Base-by-base conservation (phyloP, 2,888 invertebrate genomes). In the Mythimna impura region DNA sequence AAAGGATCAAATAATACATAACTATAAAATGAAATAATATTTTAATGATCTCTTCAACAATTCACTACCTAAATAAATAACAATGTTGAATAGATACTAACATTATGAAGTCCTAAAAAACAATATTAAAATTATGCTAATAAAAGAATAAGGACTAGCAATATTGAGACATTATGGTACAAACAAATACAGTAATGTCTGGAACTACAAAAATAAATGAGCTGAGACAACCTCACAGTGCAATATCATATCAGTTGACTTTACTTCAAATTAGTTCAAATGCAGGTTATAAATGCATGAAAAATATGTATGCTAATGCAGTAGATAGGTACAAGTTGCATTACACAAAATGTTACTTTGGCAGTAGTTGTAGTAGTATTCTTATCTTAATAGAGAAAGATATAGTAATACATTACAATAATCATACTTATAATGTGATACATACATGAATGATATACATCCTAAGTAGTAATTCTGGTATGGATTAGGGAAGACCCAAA, bases 401-500 rank as follows among this genome's bases (percentile, higher is more conserved):
- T 71, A 70, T 40, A 70, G 36, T 69, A 61, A 76, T 81, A 72
- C 62, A 58, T 66, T 71, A 73, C 58, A 72, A 50, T 76, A 34
- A 73, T 73, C 78, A 78, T 64, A 75, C 77, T 72, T 70, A 47
- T 9, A 9, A 78, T 73, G 73, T 76, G 78, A 66, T 75, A 79
- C 55, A 76, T 62, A 84, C 10, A 82, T 85, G 80, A 83, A 80
- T 86, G 76, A 84, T 86, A 84, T 86, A 71, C 66, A 84, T 85
- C 73, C 74, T 87, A 86, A 86, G 85, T 88, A 86, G 52, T 80
- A 80, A 84, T 84, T 81, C 72, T 85, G 82, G 82, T 80, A 87
- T 82, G 78, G 80, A 85, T 87, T 76, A 87, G 88, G 89, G 91
- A 91, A 91, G 92, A 92, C 91, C 89, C 82, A 90, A 89, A 85